Base-by-base conservation (phyloP, 53 echinoderm and acorn worm species). In the Apostichopus leukothele region DNA sequence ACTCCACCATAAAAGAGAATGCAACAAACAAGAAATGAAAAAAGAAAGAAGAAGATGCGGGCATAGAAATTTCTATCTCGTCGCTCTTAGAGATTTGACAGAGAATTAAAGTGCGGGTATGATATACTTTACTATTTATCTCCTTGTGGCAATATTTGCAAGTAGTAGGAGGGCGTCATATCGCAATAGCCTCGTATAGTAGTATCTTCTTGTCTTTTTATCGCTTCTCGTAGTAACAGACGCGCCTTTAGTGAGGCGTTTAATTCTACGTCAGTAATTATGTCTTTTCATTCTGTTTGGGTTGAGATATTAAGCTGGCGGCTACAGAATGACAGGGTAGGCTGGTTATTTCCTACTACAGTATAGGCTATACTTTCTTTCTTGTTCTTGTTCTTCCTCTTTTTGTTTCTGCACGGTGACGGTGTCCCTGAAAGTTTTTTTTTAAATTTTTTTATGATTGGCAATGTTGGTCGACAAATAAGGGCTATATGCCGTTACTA, bases 41-140 rank as follows among this genome's bases (percentile, higher is more conserved):
- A 39, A 39, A 39, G 2, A 2, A 39, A 39, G 3, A 39, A 39
- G 39, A 78, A 78, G 9, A 78, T 78, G 78, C 78, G 78, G 78
- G 78, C 78, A 78, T 51, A 51, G 5, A 7, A 50, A 78, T 78
- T 78, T 78, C 78, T 52, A 78, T 9, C 51, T 16, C 78, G 16
- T 39, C 78, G 78, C 63, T 63, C 12, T 63, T 11, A 63, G 14
- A 13, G 63, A 63, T 63, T 63, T 63, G 63, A 63, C 63, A 63
- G 63, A 11, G 63, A 63, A 16, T 63, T 13, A 63, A 16, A 13
- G 63, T 63, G 63, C 63, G 10, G 63, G 63, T 63, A 16, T 63
- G 63, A 13, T 13, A 9, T 39, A 39, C 39, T 39, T 63, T 63
- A 63, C 63, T 16, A 63, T 63, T 63, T 63, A 63, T 63, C 16